Evolutionary conservation across 2,888 invertebrate species (phyloP).

Genomic region (Phytoseiulus persimilis): DNA sequence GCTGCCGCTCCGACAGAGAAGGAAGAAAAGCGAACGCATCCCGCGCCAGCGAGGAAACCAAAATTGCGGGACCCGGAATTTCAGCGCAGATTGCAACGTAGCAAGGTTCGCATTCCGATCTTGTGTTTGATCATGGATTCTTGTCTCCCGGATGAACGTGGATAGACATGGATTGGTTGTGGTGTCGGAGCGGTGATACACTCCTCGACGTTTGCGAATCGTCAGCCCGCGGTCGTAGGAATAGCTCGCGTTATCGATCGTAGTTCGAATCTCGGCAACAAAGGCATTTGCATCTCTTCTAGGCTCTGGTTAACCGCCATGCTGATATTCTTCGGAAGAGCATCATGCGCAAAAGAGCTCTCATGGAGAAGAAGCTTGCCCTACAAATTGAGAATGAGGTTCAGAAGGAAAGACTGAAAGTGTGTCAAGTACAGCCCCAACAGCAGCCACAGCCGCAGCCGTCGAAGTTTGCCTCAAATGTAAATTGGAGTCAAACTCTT

Average conservation of each 20-base stretch:
- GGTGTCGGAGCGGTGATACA: too few species aligned
- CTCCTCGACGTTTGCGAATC: too few species aligned
- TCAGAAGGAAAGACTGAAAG: conserved; percentile 72
- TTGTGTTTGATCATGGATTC: not conserved
- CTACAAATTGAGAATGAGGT: conserved; percentile 58
- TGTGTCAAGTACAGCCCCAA: not conserved
- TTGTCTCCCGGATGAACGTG: not conserved
- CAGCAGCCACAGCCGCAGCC: conserved; percentile 39
- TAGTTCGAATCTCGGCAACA: not conserved
- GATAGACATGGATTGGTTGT: too few species aligned
- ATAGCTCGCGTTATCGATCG: not conserved
- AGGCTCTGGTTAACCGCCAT: conserved; percentile 69
- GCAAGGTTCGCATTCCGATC: not conserved
- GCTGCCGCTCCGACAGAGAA: not conserved
- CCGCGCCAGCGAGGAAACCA: not conserved
- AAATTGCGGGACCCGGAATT: not conserved
- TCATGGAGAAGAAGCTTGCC: conserved; percentile 60
- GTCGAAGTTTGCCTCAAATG: not conserved
- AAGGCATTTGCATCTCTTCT: conserved; percentile 64
- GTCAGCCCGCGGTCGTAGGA: not conserved
- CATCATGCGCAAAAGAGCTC: conserved; percentile 77
- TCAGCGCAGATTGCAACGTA: not conserved
- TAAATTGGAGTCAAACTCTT: not conserved
- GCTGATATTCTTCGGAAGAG: conserved; percentile 69
- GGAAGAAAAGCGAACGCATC: not conserved